Conservation (phyloP, 2,113 vertebrate genomes). For the Pteropus alecto region DNA sequence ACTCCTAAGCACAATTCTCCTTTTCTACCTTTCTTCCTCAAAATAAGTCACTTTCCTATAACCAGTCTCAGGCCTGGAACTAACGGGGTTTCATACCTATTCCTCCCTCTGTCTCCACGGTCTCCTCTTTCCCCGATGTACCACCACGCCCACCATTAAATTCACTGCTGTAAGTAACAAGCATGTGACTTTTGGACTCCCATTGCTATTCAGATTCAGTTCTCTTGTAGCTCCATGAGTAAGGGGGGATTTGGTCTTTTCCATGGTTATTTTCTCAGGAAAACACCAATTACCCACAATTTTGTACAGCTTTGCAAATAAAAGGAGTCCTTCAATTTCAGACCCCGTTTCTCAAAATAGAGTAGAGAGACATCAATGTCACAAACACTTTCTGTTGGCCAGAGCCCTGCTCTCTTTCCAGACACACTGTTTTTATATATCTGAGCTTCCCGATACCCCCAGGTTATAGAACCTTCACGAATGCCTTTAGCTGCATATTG, state of each 20-base stretch:
- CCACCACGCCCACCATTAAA: background rate
- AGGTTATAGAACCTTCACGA: background rate
- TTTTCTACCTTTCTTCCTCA: background rate
- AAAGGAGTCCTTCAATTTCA: background rate
- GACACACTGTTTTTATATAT: background rate
- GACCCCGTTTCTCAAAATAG: background rate
- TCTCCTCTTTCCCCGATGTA: background rate
- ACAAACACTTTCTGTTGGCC: background rate
- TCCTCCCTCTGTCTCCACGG: accelerated
- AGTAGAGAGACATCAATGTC: background rate
- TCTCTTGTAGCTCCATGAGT: background rate
- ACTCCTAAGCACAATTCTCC: background rate
- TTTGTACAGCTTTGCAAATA: slow-evolving; percentile 8
- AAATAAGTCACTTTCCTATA: background rate
- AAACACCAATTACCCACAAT: background rate
- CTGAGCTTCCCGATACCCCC: background rate
- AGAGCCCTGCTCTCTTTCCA: background rate
- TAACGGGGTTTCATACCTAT: background rate
- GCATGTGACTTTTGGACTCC: background rate
- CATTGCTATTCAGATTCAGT: background rate
- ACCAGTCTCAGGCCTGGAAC: background rate
- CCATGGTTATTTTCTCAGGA: background rate
- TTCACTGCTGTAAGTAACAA: background rate
- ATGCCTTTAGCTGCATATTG: background rate
- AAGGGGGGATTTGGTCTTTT: background rate